Conservation (phyloP, 2,888 invertebrate species). For the Drosophila nigritarsus region DNA sequence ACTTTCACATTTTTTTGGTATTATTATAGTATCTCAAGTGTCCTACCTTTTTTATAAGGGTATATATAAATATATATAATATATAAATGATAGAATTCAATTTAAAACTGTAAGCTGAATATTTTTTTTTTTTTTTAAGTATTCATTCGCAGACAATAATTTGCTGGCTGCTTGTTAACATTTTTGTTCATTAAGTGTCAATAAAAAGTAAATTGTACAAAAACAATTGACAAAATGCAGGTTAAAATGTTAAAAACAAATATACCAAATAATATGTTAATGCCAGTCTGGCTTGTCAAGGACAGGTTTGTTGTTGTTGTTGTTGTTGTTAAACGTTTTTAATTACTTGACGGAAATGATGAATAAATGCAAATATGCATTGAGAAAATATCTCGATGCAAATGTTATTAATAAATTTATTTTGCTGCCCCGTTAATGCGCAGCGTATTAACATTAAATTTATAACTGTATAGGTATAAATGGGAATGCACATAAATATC, state of each 20-base stretch:
- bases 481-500: constrained; percentile 7
- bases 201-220: constrained; percentile 28
- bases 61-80: no score
- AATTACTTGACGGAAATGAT: constrained; percentile 60
- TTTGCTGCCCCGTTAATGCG: constrained; percentile 56
- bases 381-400: constrained; percentile 27
- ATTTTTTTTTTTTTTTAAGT: no score
- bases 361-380: constrained; percentile 17
- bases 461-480: constrained; percentile 15
- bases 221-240: constrained; percentile 31
- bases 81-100: not conserved
- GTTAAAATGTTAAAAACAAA: constrained; percentile 20
- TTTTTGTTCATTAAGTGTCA: constrained; percentile 56
- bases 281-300: constrained; percentile 7
- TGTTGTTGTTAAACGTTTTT: constrained; percentile 37
- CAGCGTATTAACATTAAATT: constrained; percentile 58
- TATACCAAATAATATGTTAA: constrained; percentile 52
- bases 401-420: constrained; percentile 61
- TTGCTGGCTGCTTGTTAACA: constrained; percentile 31
- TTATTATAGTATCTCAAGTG: no score
- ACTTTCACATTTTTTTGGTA: no score
- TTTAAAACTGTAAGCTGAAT: no score
- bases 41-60: no score
- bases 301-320: constrained; percentile 15
- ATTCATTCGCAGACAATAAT: constrained; percentile 33